Conservation (phyloP, 2,113 vertebrate species). For the Zosterops hypoxanthus region DNA sequence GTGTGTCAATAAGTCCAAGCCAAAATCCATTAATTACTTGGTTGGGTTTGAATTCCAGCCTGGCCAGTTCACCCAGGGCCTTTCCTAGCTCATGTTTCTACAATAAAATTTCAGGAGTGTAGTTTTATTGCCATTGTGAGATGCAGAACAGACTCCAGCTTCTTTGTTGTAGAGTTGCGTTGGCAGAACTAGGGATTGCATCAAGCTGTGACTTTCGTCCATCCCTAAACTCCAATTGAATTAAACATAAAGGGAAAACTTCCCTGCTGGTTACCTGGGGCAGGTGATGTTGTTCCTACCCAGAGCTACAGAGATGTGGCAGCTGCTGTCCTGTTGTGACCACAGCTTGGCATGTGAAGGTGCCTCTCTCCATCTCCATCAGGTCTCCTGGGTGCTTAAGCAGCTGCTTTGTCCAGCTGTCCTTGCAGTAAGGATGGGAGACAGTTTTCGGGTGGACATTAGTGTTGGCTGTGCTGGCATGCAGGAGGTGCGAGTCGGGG, state of each 20-base stretch:
- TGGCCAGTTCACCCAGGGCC: background rate
- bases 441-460: background rate
- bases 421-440: background rate
- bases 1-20: background rate
- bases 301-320: background rate
- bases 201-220: background rate
- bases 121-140: background rate
- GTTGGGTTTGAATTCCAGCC: conserved; percentile 12
- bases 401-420: background rate
- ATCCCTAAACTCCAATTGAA: background rate
- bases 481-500: background rate
- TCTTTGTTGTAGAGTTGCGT: background rate
- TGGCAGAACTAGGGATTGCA: background rate
- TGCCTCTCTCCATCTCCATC: background rate
- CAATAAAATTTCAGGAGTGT: background rate
- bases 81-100: conserved; percentile 7
- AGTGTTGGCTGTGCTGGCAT: background rate
- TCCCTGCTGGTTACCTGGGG: background rate
- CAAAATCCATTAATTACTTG: conserved; percentile 21
- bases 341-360: background rate
- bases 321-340: background rate
- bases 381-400: background rate
- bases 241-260: background rate
- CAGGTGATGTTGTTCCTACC: accelerated
- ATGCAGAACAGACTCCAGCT: background rate